A percentile compares a stretch with the other conserved stretches of the same genome.
phyloP scores from a whole-genome alignment of 2,888 invertebrate species.

The Papilio protenor region DNA sequence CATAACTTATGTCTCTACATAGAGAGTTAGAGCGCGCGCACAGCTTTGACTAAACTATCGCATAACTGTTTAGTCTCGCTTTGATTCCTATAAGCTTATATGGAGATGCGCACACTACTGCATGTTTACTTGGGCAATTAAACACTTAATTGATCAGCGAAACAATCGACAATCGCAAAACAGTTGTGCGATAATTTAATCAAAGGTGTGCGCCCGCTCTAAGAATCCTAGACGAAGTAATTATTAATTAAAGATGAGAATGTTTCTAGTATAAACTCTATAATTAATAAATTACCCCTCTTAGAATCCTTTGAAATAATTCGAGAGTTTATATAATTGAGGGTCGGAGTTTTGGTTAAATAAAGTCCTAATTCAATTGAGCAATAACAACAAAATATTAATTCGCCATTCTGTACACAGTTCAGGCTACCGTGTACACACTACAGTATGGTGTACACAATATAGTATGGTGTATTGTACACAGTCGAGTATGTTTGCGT shows the following conservation, averaged over 20 bases:
- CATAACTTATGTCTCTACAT: too few species aligned
- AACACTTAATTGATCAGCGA: too few species aligned
- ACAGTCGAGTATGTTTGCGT: slow-evolving; percentile 25
- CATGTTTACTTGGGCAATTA: too few species aligned
- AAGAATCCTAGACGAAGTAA: not conserved
- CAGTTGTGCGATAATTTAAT: too few species aligned
- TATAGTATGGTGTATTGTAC: not conserved
- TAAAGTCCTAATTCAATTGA: slow-evolving; percentile 8
- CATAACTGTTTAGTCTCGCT: too few species aligned
- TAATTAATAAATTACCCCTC: not conserved
- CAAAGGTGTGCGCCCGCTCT: too few species aligned
- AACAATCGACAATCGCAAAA: too few species aligned
- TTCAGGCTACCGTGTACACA: slow-evolving; percentile 35
- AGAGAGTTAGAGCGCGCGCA: too few species aligned
- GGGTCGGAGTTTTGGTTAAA: not conserved
- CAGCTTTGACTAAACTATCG: too few species aligned
- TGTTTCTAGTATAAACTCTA: not conserved
- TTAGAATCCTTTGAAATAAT: not conserved
- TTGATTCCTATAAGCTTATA: too few species aligned
- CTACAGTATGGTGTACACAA: too few species aligned
- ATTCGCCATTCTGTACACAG: slow-evolving; percentile 21
- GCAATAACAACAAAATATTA: slow-evolving; percentile 40
- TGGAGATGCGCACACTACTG: too few species aligned
- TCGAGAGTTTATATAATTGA: not conserved
- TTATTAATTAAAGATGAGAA: not conserved